Conservation (phyloP, 2,113 vertebrate genomes). For the Diphyllodes magnificus region DNA sequence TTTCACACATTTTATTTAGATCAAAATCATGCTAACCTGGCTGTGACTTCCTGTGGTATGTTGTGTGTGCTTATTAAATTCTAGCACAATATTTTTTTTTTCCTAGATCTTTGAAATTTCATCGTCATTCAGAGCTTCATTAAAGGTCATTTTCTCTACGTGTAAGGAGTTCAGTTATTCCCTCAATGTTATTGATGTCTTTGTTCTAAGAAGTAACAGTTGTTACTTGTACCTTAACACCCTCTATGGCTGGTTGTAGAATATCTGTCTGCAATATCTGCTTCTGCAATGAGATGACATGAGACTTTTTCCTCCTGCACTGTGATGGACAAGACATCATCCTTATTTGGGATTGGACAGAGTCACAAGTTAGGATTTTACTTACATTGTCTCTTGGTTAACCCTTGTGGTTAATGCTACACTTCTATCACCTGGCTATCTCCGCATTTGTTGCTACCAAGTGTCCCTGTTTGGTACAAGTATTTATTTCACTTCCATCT, state of each 20-base stretch:
- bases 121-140: fast-evolving
- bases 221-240: not conserved
- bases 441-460: not conserved
- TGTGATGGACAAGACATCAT: not conserved
- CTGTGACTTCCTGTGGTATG: not conserved
- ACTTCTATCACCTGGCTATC: not conserved
- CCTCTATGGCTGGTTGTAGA: fast-evolving
- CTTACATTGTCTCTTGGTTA: not conserved
- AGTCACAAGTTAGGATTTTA: not conserved
- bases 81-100: not conserved
- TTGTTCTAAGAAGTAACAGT: not conserved
- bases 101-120: not conserved
- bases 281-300: not conserved
- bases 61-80: not conserved
- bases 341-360: not conserved
- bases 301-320: not conserved
- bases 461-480: not conserved
- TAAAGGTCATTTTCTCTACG: not conserved
- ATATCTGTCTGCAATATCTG: not conserved
- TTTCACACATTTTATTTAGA: not conserved
- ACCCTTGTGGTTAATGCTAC: not conserved
- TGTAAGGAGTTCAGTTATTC: not conserved
- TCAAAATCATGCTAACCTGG: not conserved
- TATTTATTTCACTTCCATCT: not conserved
- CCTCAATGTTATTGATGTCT: not conserved